Evolutionary conservation across 2,888 invertebrate species (phyloP).

Genomic region (Sinotaia quadrata): DNA sequence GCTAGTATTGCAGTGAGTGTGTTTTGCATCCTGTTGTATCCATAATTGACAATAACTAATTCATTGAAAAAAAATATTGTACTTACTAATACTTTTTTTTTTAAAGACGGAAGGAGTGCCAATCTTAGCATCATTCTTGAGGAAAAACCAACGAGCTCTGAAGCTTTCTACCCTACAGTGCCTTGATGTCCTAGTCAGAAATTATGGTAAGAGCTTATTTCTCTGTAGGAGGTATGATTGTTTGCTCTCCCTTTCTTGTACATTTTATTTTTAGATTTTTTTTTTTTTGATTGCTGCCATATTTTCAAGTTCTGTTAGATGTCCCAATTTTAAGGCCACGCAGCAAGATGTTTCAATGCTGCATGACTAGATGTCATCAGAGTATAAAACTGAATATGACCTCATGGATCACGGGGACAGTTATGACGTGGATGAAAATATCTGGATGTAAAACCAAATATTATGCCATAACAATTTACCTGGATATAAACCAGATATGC

Average conservation of each 20-base stretch:
- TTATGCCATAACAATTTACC: too few relatives aligned
- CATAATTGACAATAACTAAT: neutral
- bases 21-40: neutral
- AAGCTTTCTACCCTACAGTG: conserved; percentile 92
- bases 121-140: conserved; percentile 91
- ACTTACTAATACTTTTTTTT: too few relatives aligned
- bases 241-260: neutral
- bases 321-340: too few relatives aligned
- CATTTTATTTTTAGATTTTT: neutral
- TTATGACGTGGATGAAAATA: too few relatives aligned
- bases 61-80: too few relatives aligned
- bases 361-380: too few relatives aligned
- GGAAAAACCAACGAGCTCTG: conserved; percentile 96
- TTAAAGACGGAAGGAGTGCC: conserved; percentile 87
- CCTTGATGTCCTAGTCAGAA: conserved; percentile 90
- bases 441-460: too few relatives aligned
- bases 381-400: too few relatives aligned
- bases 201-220: conserved; percentile 79
- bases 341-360: too few relatives aligned
- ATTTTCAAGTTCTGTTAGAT: neutral
- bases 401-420: too few relatives aligned
- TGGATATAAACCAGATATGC: too few relatives aligned
- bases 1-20: too few relatives aligned
- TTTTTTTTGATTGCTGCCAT: neutral
- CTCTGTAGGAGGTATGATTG: neutral